Percentiles rank a stretch among this genome's conserved stretches.
Conservation (phyloP, 2,888 invertebrate genomes). For the Amitus sp. region DNA sequence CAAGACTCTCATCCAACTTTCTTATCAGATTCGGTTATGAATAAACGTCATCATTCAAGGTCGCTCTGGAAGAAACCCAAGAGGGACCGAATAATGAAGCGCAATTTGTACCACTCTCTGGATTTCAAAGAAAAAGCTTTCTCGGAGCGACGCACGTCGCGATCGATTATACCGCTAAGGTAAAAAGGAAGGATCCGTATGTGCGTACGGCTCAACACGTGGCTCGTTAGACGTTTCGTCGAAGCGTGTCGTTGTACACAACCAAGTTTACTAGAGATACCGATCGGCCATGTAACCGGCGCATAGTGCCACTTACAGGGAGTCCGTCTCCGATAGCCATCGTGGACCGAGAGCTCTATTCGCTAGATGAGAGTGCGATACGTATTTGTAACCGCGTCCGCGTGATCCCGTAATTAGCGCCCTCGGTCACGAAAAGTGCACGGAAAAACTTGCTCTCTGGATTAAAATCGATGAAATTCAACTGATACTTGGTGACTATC, state of each 20-base stretch:
- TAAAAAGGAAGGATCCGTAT: constrained; percentile 14
- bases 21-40: constrained; percentile 21
- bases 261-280: constrained; percentile 31
- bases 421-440: constrained; percentile 12
- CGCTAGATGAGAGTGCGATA: constrained; percentile 20
- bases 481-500: too few relatives aligned
- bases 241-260: constrained; percentile 38
- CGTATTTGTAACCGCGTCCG: constrained; percentile 30
- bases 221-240: constrained; percentile 47
- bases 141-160: background rate
- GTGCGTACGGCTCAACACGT: constrained; percentile 37
- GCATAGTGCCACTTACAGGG: constrained; percentile 18
- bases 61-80: constrained; percentile 6
- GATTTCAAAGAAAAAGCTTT: background rate
- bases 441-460: too few relatives aligned
- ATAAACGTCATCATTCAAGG: constrained; percentile 31
- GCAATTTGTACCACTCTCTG: background rate
- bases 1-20: constrained; percentile 21
- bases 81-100: constrained; percentile 3
- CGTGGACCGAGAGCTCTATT: constrained; percentile 26
- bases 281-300: constrained; percentile 20
- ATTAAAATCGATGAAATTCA: too few relatives aligned
- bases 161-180: constrained; percentile 7
- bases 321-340: constrained; percentile 22
- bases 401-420: constrained; percentile 21